Evolutionary conservation across 2,888 invertebrate species (phyloP).

Genomic region (Noctua janthe): DNA sequence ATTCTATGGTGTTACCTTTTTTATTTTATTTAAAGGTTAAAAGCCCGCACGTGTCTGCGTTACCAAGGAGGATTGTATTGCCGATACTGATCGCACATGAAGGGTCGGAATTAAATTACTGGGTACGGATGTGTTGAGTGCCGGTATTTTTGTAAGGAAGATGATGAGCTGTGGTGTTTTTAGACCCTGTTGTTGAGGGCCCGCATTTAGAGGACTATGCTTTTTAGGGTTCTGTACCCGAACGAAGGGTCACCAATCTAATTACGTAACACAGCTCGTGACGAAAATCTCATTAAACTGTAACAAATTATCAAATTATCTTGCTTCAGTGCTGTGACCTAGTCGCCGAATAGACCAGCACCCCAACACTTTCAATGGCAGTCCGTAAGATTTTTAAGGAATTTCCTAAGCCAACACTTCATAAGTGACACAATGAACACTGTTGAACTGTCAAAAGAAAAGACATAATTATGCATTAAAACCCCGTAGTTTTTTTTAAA

Average conservation of each 20-base stretch:
- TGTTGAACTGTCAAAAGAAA: not conserved
- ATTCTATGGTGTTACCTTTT: slow-evolving; percentile 43
- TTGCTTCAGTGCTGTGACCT: not conserved
- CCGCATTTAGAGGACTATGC: not conserved
- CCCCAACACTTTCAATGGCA: too few species aligned
- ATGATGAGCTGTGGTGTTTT: not conserved
- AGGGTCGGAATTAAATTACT: slow-evolving; percentile 49
- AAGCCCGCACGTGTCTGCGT: slow-evolving; percentile 51
- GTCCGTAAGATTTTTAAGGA: not conserved
- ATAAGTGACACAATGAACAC: not conserved
- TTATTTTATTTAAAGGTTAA: slow-evolving; percentile 64
- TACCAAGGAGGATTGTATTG: slow-evolving; percentile 42
- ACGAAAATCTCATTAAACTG: not conserved
- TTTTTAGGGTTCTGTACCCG: too few species aligned
- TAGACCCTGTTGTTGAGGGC: not conserved
- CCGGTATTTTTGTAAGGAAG: not conserved
- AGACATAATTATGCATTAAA: too few species aligned
- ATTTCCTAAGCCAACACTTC: not conserved
- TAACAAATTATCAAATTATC: not conserved
- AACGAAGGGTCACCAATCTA: not conserved
- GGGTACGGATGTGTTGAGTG: slow-evolving; percentile 32
- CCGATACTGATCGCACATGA: slow-evolving; percentile 47
- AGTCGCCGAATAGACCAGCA: not conserved
- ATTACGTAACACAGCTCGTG: not conserved
- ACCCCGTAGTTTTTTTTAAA: too few species aligned